Evolutionary conservation across 1,140 invertebrate genomes (phyloP), one percentile per base, ranked within the genome.

Genomic region (Drosophila serrata): DNA sequence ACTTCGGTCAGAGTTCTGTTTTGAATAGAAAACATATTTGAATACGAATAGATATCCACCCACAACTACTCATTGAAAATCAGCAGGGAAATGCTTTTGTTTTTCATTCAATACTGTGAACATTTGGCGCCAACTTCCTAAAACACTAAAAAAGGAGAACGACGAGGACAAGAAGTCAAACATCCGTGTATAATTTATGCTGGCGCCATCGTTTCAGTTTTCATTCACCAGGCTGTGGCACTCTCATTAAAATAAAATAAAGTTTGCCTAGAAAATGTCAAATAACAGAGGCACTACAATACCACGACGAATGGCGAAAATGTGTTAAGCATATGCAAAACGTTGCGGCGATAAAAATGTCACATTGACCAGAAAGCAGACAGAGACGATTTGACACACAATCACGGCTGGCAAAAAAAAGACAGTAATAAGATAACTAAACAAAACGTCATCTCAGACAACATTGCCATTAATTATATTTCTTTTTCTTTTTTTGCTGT

Each of bases 281-380:
- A 62, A 61, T 40, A 61, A 35, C 45, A 49, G 51, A 27, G 31
- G 24, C 53, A 3, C n/a, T 15, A 29, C 27, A 29, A 46, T 7
- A 27, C 15, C 33, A 39, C n/a, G 37, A 45, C 27, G 53, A 67
- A 31, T 73, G 65, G 74, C 53, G 40, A 62, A 78, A 78, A 77
- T 78, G 74, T 78, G 75, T 77, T 78, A 69, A 77, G 64, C 74
- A 78, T 78, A 78, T 78, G 75, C 75, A 69, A 56, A 70, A 31
- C 33, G 29, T 42, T 22, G 31, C 12, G 29, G 35, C 43, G 68
- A 72, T 72, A 72, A 72, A 72, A 72, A 40, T 22, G 53, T 49
- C 68, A 49, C 65, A 5, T n/a, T 19, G 53, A 45, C 68, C 37
- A 72, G 68, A 72, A 43, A 17, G 57, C n/a, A n/a, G n/a, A n/a